phyloP scores from a whole-genome alignment of 1,140 invertebrate species.

The Rhyzopertha dominica region DNA sequence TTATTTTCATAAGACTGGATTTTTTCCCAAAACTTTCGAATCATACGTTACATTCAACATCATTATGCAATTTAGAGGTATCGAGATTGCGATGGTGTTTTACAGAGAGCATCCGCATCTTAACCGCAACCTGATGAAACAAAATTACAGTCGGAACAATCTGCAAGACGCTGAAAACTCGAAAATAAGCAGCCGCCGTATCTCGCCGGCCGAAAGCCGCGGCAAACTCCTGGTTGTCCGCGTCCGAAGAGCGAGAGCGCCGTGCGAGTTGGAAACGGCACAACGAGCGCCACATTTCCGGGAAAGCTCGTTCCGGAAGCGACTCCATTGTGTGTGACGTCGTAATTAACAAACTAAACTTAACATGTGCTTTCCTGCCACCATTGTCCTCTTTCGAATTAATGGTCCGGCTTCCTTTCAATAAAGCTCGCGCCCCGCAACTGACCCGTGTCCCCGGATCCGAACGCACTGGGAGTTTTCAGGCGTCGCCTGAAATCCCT shows the following conservation, averaged over 20 bases:
- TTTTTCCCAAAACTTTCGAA: too few relatives aligned
- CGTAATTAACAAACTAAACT: slow-evolving; percentile 49
- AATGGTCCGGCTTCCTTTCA: slow-evolving; percentile 45
- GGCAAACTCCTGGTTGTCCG: slow-evolving; percentile 4
- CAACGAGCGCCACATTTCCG: slow-evolving; percentile 43
- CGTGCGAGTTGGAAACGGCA: slow-evolving; percentile 36
- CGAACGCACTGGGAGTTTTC: too few relatives aligned
- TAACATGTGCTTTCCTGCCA: slow-evolving; percentile 48
- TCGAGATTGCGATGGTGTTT: too few relatives aligned
- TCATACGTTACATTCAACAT: too few relatives aligned
- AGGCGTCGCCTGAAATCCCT: too few relatives aligned
- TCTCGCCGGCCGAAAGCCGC: slow-evolving; percentile 8
- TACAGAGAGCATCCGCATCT: too few relatives aligned
- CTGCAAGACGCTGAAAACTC: slow-evolving; percentile 14
- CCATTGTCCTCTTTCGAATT: slow-evolving; percentile 46
- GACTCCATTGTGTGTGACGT: slow-evolving; percentile 44
- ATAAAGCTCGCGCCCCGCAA: slow-evolving; percentile 42
- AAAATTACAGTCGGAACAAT: too few relatives aligned
- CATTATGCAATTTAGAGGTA: too few relatives aligned
- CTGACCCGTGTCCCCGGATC: slow-evolving; percentile 39
- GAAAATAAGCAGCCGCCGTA: background rate
- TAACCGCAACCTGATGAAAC: too few relatives aligned
- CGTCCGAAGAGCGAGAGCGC: slow-evolving; percentile 4
- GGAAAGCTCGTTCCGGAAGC: slow-evolving; percentile 37
- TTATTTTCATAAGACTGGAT: too few relatives aligned